phyloP scores from a whole-genome alignment of 2,888 invertebrate species.

The Limnephilus rhombicus region DNA sequence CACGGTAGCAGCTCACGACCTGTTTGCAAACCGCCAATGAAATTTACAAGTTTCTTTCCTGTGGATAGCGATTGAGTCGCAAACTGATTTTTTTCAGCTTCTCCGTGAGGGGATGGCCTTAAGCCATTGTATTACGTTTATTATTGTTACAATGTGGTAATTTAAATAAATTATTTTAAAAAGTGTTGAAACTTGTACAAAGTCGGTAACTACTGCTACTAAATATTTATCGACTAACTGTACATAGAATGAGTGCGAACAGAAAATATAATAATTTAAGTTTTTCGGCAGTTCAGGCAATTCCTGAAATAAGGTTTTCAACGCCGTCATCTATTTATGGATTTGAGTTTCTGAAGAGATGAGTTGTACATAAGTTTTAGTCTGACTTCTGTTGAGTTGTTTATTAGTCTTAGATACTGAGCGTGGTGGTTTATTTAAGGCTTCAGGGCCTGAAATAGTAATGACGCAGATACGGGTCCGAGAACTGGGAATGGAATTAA shows the following conservation, averaged over 20 bases:
- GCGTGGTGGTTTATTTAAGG: neutral
- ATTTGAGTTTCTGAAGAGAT: neutral
- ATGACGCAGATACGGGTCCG: neutral
- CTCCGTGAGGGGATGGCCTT: too few species aligned
- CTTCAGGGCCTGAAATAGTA: neutral
- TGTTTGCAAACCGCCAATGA: too few species aligned
- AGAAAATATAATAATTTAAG: neutral
- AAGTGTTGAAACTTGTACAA: too few species aligned
- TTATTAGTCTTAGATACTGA: neutral
- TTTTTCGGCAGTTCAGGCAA: neutral
- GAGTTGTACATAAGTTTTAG: neutral
- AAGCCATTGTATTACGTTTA: too few species aligned
- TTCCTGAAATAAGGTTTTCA: neutral
- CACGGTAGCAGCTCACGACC: too few species aligned
- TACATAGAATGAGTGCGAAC: neutral
- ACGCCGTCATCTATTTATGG: neutral
- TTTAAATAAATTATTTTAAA: too few species aligned
- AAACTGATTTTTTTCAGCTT: too few species aligned
- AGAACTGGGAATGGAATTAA: neutral
- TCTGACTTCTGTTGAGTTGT: neutral
- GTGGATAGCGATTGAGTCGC: too few species aligned
- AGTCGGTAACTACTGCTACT: too few species aligned
- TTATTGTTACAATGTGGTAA: too few species aligned
- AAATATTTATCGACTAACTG: too few species aligned
- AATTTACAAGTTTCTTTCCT: too few species aligned